phyloP scores from a whole-genome alignment of 2,113 vertebrate species.

The Otus sunia region DNA sequence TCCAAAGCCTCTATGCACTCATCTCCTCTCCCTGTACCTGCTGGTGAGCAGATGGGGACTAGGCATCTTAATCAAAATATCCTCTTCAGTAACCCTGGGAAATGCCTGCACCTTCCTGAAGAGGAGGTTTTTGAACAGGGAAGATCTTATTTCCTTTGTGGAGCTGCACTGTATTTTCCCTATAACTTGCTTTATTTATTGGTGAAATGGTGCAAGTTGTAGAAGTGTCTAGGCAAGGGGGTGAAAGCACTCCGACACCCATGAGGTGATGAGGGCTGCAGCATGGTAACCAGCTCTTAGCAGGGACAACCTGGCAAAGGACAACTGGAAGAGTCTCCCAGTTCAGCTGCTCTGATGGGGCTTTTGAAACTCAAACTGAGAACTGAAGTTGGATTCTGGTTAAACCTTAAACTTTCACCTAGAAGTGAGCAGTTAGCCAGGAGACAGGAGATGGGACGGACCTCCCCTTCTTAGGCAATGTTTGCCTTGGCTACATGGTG shows the following conservation, averaged over 20 bases:
- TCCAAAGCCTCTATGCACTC: background rate
- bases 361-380: background rate
- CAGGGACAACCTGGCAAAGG: background rate
- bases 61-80: background rate
- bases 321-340: background rate
- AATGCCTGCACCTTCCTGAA: background rate
- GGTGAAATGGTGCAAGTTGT: background rate
- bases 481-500: fast-evolving
- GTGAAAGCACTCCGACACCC: background rate
- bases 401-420: background rate
- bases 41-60: background rate
- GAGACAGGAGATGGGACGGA: background rate
- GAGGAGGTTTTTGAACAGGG: background rate
- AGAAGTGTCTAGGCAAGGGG: background rate
- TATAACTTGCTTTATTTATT: background rate
- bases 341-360: background rate
- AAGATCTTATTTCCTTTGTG: background rate
- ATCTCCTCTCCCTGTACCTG: background rate
- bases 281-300: background rate
- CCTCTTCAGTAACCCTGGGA: background rate
- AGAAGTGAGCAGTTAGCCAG: background rate
- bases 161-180: background rate
- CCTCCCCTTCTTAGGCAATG: background rate
- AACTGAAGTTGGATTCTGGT: background rate
- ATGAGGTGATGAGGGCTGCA: background rate